phyloP scores from a whole-genome alignment of 2,113 vertebrate species.

The Forbesichthys papilliferus region DNA sequence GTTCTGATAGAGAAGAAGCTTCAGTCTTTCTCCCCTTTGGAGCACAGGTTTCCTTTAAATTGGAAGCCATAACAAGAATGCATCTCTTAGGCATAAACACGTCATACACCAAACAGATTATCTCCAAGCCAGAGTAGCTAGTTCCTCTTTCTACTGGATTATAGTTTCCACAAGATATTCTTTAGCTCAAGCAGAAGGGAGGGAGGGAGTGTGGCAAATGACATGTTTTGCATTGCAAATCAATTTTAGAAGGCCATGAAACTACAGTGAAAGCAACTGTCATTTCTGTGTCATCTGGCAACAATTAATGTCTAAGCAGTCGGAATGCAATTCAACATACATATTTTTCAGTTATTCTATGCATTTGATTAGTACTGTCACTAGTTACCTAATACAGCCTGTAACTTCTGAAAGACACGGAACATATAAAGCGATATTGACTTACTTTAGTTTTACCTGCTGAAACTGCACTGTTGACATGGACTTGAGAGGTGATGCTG shows the following conservation, averaged over 20 bases:
- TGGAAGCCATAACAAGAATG: conserved; percentile 54
- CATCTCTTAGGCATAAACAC: conserved; percentile 14
- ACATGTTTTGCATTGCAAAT: conserved; percentile 48
- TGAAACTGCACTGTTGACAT: conserved; percentile 7
- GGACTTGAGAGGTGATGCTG: conserved; percentile 66
- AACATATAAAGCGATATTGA: background rate
- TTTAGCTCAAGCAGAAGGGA: background rate
- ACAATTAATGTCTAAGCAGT: no score
- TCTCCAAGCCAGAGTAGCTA: conserved; percentile 14
- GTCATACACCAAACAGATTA: conserved; percentile 16
- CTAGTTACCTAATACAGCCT: background rate
- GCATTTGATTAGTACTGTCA: background rate
- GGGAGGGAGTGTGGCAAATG: background rate
- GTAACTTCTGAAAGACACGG: conserved; percentile 5
- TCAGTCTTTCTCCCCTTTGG: conserved; percentile 37
- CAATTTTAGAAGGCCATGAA: background rate
- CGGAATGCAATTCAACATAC: background rate
- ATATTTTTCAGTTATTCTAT: background rate
- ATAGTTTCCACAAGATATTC: background rate
- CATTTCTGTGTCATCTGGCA: background rate
- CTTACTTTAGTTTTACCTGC: conserved; percentile 23
- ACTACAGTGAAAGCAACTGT: background rate
- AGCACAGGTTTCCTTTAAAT: conserved; percentile 58
- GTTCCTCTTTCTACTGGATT: conserved; percentile 61
- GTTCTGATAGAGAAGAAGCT: conserved; percentile 10